phyloP scores from a whole-genome alignment of 2,888 invertebrate genomes.

The Pseudococcus longispinus region DNA sequence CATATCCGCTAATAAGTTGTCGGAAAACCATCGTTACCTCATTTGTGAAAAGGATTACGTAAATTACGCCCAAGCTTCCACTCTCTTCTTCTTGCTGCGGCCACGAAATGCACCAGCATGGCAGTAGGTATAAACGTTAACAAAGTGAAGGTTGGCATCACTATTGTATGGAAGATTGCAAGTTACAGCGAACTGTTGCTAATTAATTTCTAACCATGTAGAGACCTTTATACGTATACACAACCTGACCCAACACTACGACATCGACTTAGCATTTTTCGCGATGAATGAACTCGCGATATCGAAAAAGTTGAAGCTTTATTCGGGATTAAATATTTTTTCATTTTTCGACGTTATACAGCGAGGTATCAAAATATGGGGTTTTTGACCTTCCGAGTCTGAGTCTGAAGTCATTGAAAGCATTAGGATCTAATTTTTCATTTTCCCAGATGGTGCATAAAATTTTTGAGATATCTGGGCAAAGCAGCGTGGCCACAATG shows the following conservation, averaged over 20 bases:
- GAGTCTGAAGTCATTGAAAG: too few species aligned
- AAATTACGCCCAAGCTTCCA: conserved; percentile 34
- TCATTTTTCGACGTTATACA: too few species aligned
- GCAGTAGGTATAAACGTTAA: conserved; percentile 42
- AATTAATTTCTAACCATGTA: conserved; percentile 53
- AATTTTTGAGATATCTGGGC: too few species aligned
- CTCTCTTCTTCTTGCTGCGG: background rate
- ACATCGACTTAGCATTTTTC: background rate
- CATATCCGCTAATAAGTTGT: conserved; percentile 49
- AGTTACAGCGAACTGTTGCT: conserved; percentile 48
- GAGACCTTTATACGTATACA: conserved; percentile 23
- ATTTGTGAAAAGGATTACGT: conserved; percentile 54
- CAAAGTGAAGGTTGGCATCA: conserved; percentile 48
- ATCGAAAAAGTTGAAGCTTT: too few species aligned
- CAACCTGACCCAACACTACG: background rate
- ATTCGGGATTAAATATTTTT: too few species aligned
- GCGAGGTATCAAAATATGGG: too few species aligned
- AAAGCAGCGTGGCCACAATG: too few species aligned
- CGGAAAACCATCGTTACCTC: conserved; percentile 56
- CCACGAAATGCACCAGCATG: conserved; percentile 36
- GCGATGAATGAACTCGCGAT: background rate
- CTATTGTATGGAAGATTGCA: conserved; percentile 40
- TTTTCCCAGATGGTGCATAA: too few species aligned
- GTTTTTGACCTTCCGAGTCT: too few species aligned
- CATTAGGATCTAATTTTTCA: too few species aligned